Evolutionary conservation across 2,888 invertebrate genomes (phyloP).

Genomic region (Crepidodera aurea): DNA sequence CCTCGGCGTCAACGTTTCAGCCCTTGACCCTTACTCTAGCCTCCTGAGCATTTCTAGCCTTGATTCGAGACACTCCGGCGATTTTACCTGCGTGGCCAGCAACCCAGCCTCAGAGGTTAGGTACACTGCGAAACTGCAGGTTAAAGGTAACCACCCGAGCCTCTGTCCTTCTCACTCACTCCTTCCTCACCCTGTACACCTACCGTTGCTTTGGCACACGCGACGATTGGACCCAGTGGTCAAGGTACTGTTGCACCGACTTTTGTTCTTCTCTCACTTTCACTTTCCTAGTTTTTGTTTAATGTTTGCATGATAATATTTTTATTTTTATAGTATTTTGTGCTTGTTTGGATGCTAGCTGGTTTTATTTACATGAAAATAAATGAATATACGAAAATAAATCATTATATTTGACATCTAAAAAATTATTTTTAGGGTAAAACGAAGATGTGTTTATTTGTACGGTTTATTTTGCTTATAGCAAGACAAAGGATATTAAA

Average conservation of each 20-base stretch:
- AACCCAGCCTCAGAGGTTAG: conserved; percentile 82
- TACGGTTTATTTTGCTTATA: too few species aligned
- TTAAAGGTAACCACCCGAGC: conserved; percentile 75
- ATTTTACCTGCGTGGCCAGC: conserved; percentile 81
- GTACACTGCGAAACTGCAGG: conserved; percentile 81
- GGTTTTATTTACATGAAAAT: too few species aligned
- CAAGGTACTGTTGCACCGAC: conserved; percentile 75
- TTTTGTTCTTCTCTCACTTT: conserved; percentile 54
- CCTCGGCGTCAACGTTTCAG: conserved; percentile 73
- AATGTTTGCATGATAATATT: conserved; percentile 39
- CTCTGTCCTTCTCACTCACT: conserved; percentile 50
- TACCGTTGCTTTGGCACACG: conserved; percentile 70
- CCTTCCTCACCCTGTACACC: conserved; percentile 49
- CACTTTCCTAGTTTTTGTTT: conserved; percentile 41
- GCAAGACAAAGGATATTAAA: too few species aligned
- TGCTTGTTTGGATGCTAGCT: conserved; percentile 18
- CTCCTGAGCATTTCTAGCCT: conserved; percentile 80
- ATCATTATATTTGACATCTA: too few species aligned
- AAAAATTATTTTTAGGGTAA: too few species aligned
- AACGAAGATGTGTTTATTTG: too few species aligned
- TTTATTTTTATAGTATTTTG: conserved; percentile 29
- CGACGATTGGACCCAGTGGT: conserved; percentile 64
- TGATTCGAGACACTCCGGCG: conserved; percentile 77
- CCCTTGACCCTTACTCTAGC: conserved; percentile 79
- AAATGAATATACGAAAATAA: too few species aligned